Evolutionary conservation across 2,888 invertebrate species (phyloP), one percentile per base, ranked within the genome.

Genomic region (Caenorhabditis sp.): DNA sequence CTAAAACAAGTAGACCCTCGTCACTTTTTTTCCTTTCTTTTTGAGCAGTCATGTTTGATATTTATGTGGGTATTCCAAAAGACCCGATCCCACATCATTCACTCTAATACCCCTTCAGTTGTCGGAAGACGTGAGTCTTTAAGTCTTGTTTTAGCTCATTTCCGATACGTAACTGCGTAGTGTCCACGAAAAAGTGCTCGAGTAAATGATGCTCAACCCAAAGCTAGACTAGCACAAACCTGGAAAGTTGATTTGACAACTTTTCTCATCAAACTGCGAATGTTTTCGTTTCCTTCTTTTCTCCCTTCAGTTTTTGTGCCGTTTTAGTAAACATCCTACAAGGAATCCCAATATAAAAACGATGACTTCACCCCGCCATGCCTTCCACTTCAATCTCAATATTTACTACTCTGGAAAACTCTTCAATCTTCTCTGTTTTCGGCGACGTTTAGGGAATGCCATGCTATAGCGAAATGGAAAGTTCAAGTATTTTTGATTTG

Each of bases 41-140:
- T 38, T 14, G 26, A 58, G 41, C 44, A 63, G 44, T 28, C 26
- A 61, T 54, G 51, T 26, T 51, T 49, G 68, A 69, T 68, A 58
- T 59, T 76, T 66, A 54, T 58, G 58, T 54, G 28, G 68, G 56
- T 61, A 69, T 76, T 51, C 54, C 56, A 58, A 70, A 63, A 69
- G 51, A 16, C 26, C 44, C 72, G 70, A 79, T 70, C 79, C 70
- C 61, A 64, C 79, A 79, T 79, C 79, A 70, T 64, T 79, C 79
- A 64, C 63, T 26, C 44, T 79, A 79, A 79, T 70, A 79, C 79
- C 63, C 38, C 69, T 54, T 7, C 31, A 70, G 64, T 79, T 70
- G 79, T 72, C 79, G 56, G 58, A 79, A 69, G 14, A 31, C 35
- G 35, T 68, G 68, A 68, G 44, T 49, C 68, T 38, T 26, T 35